A percentile compares a stretch with the other conserved stretches of the same genome.
phyloP scores from a whole-genome alignment of 2,888 invertebrate species.

The Gymnoscelis rufifasciata region DNA sequence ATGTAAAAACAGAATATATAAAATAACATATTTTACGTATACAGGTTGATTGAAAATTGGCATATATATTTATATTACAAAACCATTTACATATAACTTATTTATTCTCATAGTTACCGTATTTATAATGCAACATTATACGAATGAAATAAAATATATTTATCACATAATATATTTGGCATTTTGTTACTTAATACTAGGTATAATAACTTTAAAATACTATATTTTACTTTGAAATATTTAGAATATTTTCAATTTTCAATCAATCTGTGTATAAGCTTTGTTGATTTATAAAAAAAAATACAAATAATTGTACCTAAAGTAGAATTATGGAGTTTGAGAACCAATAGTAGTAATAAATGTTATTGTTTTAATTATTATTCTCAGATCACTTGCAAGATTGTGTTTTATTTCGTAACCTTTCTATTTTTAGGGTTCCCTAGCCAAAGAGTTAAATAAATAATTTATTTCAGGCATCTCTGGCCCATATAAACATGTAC shows the following conservation, averaged over 20 bases:
- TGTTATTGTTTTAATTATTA: conserved; percentile 77
- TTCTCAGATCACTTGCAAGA: conserved; percentile 77
- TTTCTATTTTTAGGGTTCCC: too few species aligned
- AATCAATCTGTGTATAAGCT: conserved; percentile 52
- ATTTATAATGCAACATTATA: too few species aligned
- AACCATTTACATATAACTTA: background rate
- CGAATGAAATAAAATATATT: too few species aligned
- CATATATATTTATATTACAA: background rate
- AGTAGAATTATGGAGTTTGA: conserved; percentile 64
- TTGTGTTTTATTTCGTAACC: conserved; percentile 57
- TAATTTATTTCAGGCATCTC: too few species aligned
- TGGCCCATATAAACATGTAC: too few species aligned
- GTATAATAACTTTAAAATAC: too few species aligned
- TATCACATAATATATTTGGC: too few species aligned
- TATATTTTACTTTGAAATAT: too few species aligned
- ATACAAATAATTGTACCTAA: conserved; percentile 75
- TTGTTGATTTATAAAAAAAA: conserved; percentile 70
- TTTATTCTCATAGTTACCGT: background rate
- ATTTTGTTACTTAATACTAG: too few species aligned
- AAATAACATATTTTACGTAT: conserved; percentile 65
- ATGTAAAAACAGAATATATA: conserved; percentile 67
- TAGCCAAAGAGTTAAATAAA: too few species aligned
- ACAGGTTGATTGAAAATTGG: conserved; percentile 45
- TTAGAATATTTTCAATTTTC: conserved; percentile 32
- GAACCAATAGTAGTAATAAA: conserved; percentile 76